A percentile compares a stretch with the other conserved stretches of the same genome.
Conservation (phyloP, 1,140 invertebrate genomes). For the Drosophila burlai region DNA sequence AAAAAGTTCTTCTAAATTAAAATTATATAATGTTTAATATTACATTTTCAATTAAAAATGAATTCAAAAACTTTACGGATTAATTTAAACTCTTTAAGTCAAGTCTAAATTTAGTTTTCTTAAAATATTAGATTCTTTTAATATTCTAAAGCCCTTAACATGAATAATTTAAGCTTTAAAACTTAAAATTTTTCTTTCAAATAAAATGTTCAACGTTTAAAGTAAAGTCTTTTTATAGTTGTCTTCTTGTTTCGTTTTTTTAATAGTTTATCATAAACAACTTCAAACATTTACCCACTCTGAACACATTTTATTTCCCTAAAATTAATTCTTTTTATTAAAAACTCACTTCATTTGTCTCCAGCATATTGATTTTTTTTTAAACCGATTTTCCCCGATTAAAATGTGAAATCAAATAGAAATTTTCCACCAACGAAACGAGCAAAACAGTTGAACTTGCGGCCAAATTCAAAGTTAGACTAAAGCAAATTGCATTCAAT, state of each 20-base stretch:
- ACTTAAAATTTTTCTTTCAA: not conserved
- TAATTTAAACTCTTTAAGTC: not conserved
- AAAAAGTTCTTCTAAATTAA: not conserved
- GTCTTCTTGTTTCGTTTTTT: not conserved
- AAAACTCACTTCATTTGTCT: slow-evolving; percentile 67
- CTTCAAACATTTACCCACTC: not conserved
- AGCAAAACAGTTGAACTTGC: slow-evolving; percentile 15
- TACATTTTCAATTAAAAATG: not conserved
- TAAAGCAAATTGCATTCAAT: slow-evolving; percentile 54
- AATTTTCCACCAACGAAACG: slow-evolving; percentile 1
- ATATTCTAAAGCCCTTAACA: not conserved
- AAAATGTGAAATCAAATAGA: slow-evolving; percentile 13
- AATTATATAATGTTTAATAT: not conserved
- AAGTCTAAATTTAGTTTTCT: not conserved
- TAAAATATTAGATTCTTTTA: not conserved
- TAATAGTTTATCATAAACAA: not conserved
- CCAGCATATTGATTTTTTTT: slow-evolving; percentile 43
- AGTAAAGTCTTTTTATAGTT: not conserved
- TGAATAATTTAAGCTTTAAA: not conserved
- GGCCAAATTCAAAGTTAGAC: slow-evolving; percentile 40
- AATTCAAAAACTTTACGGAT: not conserved
- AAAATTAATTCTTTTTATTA: too few relatives aligned
- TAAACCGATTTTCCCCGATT: not conserved
- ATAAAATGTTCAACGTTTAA: not conserved
- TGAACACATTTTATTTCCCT: not conserved